Evolutionary conservation across 2,888 invertebrate genomes (phyloP).

Genomic region (Marronus borbonicus): DNA sequence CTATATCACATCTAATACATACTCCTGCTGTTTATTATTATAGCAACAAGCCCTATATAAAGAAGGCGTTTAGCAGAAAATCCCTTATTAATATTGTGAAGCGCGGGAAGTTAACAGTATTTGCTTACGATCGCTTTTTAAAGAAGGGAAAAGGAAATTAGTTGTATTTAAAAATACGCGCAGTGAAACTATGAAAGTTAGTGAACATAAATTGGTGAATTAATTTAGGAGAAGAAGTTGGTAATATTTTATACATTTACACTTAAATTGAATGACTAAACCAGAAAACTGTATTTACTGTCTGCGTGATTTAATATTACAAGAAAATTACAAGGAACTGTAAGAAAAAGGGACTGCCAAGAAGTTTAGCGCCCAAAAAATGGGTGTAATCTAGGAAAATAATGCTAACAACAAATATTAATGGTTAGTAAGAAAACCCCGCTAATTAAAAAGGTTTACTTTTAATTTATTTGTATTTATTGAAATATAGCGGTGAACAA

Average conservation of each 20-base stretch:
- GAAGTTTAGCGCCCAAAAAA: conserved; percentile 23
- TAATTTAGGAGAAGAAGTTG: background rate
- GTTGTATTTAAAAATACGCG: background rate
- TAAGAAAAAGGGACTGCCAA: background rate
- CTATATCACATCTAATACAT: conserved; percentile 60
- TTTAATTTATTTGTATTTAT: too few species aligned
- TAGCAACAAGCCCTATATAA: conserved; percentile 54
- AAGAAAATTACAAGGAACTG: too few species aligned
- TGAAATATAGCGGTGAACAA: too few species aligned
- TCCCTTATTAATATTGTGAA: conserved; percentile 54
- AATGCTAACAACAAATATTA: conserved; percentile 56
- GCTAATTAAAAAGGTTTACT: background rate
- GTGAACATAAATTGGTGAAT: conserved; percentile 4
- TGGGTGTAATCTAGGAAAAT: conserved; percentile 43
- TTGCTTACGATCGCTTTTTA: background rate
- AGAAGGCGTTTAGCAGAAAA: conserved; percentile 50
- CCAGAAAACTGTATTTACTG: too few species aligned
- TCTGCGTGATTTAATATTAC: too few species aligned
- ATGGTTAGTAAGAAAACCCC: conserved; percentile 52
- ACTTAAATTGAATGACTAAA: too few species aligned
- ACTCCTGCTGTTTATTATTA: conserved; percentile 59
- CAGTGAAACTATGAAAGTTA: background rate
- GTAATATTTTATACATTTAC: too few species aligned
- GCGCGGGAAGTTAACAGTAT: conserved; percentile 43
- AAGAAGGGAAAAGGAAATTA: background rate